A percentile compares a stretch with the other conserved stretches of the same genome.
phyloP scores from a whole-genome alignment of 2,888 invertebrate genomes.

The Ptychoptera albimana region DNA sequence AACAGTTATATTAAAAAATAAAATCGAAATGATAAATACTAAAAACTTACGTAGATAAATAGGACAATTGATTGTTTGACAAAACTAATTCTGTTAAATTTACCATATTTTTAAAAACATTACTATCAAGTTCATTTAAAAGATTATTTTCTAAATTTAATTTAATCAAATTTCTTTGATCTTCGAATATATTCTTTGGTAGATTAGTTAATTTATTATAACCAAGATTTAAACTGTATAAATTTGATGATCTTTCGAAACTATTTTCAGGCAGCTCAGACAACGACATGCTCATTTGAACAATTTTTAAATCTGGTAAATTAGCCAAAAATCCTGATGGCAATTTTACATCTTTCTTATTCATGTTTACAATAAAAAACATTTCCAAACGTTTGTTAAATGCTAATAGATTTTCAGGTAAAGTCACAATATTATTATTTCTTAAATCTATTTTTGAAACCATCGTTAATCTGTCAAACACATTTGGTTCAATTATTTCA shows the following conservation, averaged over 20 bases:
- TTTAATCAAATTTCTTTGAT: slow-evolving; percentile 41
- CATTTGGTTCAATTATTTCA: slow-evolving; percentile 39
- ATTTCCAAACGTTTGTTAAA: slow-evolving; percentile 36
- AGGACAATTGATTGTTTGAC: slow-evolving; percentile 42
- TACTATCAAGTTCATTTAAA: slow-evolving; percentile 39
- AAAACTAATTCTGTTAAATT: slow-evolving; percentile 44
- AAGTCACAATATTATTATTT: slow-evolving; percentile 43
- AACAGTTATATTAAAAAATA: background rate
- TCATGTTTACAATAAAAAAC: slow-evolving; percentile 41
- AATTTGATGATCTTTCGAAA: slow-evolving; percentile 39
- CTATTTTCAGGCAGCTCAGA: slow-evolving; percentile 41
- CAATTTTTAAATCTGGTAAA: slow-evolving; percentile 36
- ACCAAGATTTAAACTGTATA: slow-evolving; percentile 43
- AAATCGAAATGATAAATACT: slow-evolving; percentile 1
- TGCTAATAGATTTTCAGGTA: slow-evolving; percentile 43
- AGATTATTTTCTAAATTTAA: slow-evolving; percentile 51
- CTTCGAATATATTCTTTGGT: slow-evolving; percentile 43
- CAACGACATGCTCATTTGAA: slow-evolving; percentile 42
- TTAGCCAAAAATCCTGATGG: slow-evolving; percentile 43
- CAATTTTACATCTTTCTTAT: slow-evolving; percentile 37
- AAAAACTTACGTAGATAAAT: slow-evolving; percentile 37
- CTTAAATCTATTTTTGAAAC: slow-evolving; percentile 47
- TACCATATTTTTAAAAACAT: slow-evolving; percentile 37
- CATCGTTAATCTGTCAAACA: slow-evolving; percentile 44
- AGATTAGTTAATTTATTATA: slow-evolving; percentile 39